phyloP scores from a whole-genome alignment of 2,888 invertebrate genomes.

The Sinelater perroti region DNA sequence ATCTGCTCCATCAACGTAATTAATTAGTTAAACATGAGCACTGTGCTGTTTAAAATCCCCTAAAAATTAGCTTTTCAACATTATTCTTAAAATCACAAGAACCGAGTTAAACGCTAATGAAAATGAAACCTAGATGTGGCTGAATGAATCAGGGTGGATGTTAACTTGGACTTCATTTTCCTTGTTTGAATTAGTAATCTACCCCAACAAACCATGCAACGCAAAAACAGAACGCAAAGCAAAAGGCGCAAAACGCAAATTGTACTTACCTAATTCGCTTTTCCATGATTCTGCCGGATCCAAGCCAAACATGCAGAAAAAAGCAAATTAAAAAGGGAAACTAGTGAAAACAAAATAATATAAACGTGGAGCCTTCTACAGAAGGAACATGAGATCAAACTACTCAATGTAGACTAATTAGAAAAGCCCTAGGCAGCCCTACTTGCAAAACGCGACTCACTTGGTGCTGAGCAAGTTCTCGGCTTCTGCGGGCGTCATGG shows the following conservation, averaged over 20 bases:
- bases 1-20: no score
- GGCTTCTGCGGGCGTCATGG: conserved; percentile 88
- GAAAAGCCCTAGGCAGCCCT: conserved; percentile 9
- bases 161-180: no score
- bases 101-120: no score
- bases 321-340: conserved; percentile 45
- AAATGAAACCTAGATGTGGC: no score
- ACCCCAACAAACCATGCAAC: no score
- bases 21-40: no score
- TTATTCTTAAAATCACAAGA: no score
- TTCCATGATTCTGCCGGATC: conserved; percentile 78
- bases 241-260: conserved; percentile 12
- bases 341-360: conserved; percentile 36
- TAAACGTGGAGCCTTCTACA: conserved; percentile 25
- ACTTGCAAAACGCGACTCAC: conserved; percentile 62
- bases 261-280: conserved; percentile 82
- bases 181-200: no score
- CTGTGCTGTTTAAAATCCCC: no score
- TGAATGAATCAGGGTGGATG: no score
- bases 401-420: conserved; percentile 2
- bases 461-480: conserved; percentile 86
- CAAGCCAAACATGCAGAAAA: conserved; percentile 66
- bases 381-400: conserved; percentile 15
- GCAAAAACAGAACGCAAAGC: no score
- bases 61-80: no score